A percentile compares a stretch with the other conserved stretches of the same genome.
These are phyloP conservation scores for Sminthurides bifidus DNA, from an alignment of 1,140 invertebrate genomes.

Conservation along the genomic window DNA sequence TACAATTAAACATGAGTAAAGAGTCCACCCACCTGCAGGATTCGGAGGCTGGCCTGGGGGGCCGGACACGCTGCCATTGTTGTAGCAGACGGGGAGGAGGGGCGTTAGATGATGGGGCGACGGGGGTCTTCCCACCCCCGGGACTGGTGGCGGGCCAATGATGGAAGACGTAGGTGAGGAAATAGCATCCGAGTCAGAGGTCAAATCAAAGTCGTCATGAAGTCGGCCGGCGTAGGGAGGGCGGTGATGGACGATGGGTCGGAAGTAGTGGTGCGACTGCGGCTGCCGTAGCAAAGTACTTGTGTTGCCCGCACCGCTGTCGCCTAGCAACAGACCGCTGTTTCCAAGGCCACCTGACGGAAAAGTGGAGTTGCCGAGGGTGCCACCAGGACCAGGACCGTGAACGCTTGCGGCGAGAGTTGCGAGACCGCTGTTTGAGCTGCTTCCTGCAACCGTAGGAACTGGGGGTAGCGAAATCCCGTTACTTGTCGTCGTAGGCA, in stretches of 20 bases:
- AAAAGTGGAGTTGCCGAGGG: no score
- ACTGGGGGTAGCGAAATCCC: neutral
- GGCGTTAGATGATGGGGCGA: slow-evolving; percentile 27
- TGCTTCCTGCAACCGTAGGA: no score
- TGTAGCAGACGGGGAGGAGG: slow-evolving; percentile 20
- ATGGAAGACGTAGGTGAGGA: slow-evolving; percentile 30
- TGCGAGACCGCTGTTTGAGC: no score
- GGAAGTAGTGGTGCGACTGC: slow-evolving; percentile 21
- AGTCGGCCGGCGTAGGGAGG: slow-evolving; percentile 12
- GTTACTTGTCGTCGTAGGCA: slow-evolving; percentile 19
- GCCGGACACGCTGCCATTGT: slow-evolving; percentile 19
- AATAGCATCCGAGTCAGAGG: slow-evolving; percentile 30
- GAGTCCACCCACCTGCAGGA: slow-evolving; percentile 15
- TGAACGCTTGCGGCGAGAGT: no score
- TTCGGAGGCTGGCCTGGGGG: slow-evolving; percentile 11
- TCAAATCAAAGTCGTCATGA: slow-evolving; percentile 29
- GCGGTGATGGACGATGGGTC: slow-evolving; percentile 20
- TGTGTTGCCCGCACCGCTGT: slow-evolving; percentile 1
- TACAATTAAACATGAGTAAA: no score
- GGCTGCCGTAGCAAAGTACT: slow-evolving; percentile 7
- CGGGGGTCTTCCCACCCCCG: slow-evolving; percentile 22
- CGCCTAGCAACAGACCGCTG: neutral
- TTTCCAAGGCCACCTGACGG: no score
- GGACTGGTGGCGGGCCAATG: slow-evolving; percentile 27
- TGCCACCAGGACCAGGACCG: no score